Evolutionary conservation across 2,113 vertebrate genomes (phyloP), one percentile per base, ranked within the genome.

Genomic region (Siphamia tubifer): DNA sequence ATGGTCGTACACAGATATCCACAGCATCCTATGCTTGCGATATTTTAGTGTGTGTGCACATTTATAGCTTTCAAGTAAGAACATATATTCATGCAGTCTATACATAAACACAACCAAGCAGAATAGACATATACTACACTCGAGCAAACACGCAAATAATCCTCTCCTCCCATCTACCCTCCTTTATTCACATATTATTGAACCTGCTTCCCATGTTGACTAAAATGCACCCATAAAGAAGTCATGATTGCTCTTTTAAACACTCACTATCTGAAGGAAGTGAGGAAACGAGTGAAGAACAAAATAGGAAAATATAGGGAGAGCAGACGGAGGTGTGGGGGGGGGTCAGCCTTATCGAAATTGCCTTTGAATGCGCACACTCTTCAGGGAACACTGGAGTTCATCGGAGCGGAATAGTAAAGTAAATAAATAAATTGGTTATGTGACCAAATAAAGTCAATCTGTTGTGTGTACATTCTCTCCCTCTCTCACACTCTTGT

Each of bases 351-450:
- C 84, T 90, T 90, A 90, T 91, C 83, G 47, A 81, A 91, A 92
- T 83, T 82, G 88, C 77, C 79, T 90, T 83, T 87, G 68, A 86
- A 90, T 74, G 79, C 84, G 79, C 60, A 30, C 73, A 28, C 52
- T 78, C 79, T 85, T 84, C 68, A 40, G 74, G 80, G 81, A 82
- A 81, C 78, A 77, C 72, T 68, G 69, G 58, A 54, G 74, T 55
- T 82, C 83, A 86, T 74, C 32, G 75, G 70, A 79, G 75, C 60
- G 72, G 80, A 87, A 84, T 78, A 68, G 71, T 82, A 84, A 82
- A 87, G 83, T 87, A 87, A 89, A 87, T 90, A 89, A 88, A 92
- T 86, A 84, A 90, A 90, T 84, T 83, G 84, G 81, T 84, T 89
- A 74, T 86, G 86, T 76, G 87, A 84, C 85, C 81, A 82, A 67